A percentile compares a stretch with the other conserved stretches of the same genome.
Conservation (phyloP, 2,888 invertebrate species). For the Nemapogon koenigi region DNA sequence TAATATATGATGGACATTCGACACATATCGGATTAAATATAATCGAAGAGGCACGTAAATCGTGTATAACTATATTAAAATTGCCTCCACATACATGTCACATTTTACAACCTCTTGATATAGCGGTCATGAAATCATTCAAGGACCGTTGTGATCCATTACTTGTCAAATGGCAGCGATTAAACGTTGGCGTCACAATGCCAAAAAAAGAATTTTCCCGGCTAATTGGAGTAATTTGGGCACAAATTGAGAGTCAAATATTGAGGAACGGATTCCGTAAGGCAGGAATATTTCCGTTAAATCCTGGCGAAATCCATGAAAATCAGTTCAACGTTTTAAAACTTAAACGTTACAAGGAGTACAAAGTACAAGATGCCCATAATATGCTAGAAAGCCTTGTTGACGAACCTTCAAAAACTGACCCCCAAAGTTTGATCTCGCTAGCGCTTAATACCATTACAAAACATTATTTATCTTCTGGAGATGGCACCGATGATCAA, state of each 20-base stretch:
- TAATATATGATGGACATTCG: conserved; percentile 14
- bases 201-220: conserved; percentile 19
- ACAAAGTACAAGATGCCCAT: not conserved
- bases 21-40: conserved; percentile 7
- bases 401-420: conserved; percentile 6
- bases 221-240: conserved; percentile 19
- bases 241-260: conserved; percentile 15
- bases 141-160: conserved; percentile 15
- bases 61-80: conserved; percentile 10
- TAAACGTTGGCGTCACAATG: conserved; percentile 14
- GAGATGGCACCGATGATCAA: not conserved
- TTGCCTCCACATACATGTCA: conserved; percentile 15
- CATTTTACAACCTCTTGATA: conserved; percentile 10
- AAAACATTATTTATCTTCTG: not conserved
- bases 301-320: conserved; percentile 15
- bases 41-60: conserved; percentile 10
- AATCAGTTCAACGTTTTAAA: conserved; percentile 15
- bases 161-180: conserved; percentile 15
- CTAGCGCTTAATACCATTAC: not conserved
- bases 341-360: conserved; percentile 13
- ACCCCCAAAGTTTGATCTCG: not conserved
- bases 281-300: conserved; percentile 21
- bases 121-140: conserved; percentile 16
- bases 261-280: conserved; percentile 20
- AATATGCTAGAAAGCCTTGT: not conserved